phyloP scores from a whole-genome alignment of 53 echinoderm and acorn worm species.

The Crossaster papposus region DNA sequence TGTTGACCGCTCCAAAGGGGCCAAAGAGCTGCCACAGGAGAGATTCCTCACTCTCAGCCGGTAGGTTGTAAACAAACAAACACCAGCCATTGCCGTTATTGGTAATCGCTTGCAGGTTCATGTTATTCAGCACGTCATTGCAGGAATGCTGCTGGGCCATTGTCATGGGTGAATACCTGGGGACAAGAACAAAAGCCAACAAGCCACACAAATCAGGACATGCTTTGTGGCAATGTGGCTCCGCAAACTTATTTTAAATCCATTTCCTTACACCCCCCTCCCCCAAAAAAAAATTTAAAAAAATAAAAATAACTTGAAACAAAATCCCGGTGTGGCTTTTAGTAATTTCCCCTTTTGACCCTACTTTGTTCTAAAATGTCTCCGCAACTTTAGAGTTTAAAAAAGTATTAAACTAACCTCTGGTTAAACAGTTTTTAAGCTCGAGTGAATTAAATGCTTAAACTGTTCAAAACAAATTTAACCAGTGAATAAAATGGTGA shows the following conservation, averaged over 20 bases:
- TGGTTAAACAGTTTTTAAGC: background rate
- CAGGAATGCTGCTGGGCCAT: constrained; percentile 49
- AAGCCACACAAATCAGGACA: constrained; percentile 42
- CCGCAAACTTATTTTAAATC: background rate
- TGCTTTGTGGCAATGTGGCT: constrained; percentile 15
- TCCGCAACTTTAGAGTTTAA: too few species aligned
- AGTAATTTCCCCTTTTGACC: background rate
- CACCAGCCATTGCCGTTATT: constrained; percentile 99
- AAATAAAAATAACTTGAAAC: too few species aligned
- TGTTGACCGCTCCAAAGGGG: constrained; percentile 96
- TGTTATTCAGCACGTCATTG: constrained; percentile 79
- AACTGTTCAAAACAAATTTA: background rate
- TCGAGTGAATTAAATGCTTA: background rate
- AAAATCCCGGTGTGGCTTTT: background rate
- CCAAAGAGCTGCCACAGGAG: constrained; percentile 99
- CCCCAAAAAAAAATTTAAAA: too few species aligned
- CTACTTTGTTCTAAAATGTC: background rate
- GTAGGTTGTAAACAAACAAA: constrained; percentile 98
- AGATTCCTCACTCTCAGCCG: constrained; percentile 91
- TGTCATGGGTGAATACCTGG: constrained; percentile 79
- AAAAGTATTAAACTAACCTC: too few species aligned
- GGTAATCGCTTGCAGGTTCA: constrained; percentile 93
- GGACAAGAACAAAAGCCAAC: constrained; percentile 32
- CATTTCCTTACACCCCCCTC: background rate
- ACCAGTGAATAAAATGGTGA: background rate